These are phyloP conservation scores for Rhingia rostrata DNA, from an alignment of 2,888 invertebrate species.

Conservation along the genomic window DNA sequence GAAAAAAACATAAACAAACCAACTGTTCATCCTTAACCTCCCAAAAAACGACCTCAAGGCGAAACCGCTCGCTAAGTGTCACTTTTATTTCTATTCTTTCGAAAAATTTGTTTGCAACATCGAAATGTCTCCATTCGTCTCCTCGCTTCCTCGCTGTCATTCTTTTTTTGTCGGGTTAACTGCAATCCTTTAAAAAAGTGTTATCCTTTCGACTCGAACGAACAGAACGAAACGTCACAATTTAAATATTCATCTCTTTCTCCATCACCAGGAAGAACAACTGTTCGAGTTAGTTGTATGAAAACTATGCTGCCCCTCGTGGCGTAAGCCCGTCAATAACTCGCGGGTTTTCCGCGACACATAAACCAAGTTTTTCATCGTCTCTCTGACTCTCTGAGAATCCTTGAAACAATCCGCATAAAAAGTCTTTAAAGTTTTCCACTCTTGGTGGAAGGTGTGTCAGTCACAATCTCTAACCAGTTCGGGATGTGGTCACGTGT, in stretches of 20 bases:
- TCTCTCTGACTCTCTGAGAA: conserved; percentile 5
- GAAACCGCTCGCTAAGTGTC: conserved; percentile 17
- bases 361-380: conserved; percentile 63
- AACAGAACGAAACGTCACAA: conserved; percentile 7
- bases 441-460: conserved; percentile 9
- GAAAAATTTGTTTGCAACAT: conserved; percentile 48
- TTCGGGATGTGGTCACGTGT: conserved; percentile 37
- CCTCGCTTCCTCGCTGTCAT: not conserved
- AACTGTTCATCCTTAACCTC: not conserved
- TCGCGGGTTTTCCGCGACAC: conserved; percentile 68
- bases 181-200: conserved; percentile 70
- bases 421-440: conserved; percentile 16
- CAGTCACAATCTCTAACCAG: not conserved
- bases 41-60: conserved; percentile 1
- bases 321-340: conserved; percentile 66
- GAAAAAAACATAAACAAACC: conserved; percentile 8
- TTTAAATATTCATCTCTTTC: conserved; percentile 59
- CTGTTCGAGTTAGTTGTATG: conserved; percentile 28
- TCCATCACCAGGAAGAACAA: conserved; percentile 9
- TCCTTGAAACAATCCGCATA: conserved; percentile 54
- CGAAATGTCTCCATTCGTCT: conserved; percentile 8
- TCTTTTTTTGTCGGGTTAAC: conserved; percentile 61
- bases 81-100: conserved; percentile 29
- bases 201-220: conserved; percentile 68
- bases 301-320: not conserved